phyloP scores from a whole-genome alignment of 2,797 vertebrate genomes.

The Sebastes kiyomatsui region DNA sequence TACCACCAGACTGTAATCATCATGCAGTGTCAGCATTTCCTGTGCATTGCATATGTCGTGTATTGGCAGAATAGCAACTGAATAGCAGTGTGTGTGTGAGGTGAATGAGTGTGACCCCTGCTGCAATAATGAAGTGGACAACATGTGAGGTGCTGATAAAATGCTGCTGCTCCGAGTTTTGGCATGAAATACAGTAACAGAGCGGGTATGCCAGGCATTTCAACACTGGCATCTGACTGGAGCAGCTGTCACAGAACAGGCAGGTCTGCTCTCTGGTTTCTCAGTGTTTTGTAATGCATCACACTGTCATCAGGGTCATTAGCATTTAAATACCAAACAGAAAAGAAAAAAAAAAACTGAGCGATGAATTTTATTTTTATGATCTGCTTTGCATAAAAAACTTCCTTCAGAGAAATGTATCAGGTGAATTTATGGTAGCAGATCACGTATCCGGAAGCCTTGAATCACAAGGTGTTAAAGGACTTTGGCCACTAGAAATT shows the following conservation, averaged over 20 bases:
- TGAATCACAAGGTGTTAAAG: slow-evolving; percentile 72
- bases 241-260: slow-evolving; percentile 55
- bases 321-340: neutral
- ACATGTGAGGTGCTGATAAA: slow-evolving; percentile 35
- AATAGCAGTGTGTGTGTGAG: neutral
- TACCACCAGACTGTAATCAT: slow-evolving; percentile 7
- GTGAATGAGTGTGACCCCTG: slow-evolving; percentile 10
- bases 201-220: slow-evolving; percentile 47
- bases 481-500: slow-evolving; percentile 77
- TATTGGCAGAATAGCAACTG: neutral
- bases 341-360: neutral
- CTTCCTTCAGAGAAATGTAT: neutral
- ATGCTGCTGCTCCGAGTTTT: slow-evolving; percentile 28
- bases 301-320: slow-evolving; percentile 8
- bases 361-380: neutral
- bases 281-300: slow-evolving; percentile 3
- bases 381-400: neutral
- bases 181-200: slow-evolving; percentile 36
- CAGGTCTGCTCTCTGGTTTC: slow-evolving; percentile 31
- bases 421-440: slow-evolving; percentile 7
- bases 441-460: slow-evolving; percentile 33
- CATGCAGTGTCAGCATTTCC: slow-evolving; percentile 29
- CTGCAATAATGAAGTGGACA: neutral
- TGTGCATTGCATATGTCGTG: neutral
- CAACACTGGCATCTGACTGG: slow-evolving; percentile 40